Percentiles rank a stretch among this genome's conserved stretches.
phyloP scores from a whole-genome alignment of 1,140 invertebrate species.

The Babylonia areolata region DNA sequence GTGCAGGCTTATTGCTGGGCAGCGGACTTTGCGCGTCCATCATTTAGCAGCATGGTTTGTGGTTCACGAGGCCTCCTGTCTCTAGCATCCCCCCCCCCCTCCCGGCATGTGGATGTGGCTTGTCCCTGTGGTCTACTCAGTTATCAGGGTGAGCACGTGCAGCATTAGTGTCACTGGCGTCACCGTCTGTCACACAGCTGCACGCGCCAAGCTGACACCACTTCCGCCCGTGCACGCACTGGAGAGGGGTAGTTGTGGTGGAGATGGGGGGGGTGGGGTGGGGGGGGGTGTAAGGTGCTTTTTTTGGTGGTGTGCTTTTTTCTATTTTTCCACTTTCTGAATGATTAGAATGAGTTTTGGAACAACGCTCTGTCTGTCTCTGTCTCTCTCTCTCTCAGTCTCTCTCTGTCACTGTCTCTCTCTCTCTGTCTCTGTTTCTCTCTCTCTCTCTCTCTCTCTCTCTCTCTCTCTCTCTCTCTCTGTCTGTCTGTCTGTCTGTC shows the following conservation, averaged over 20 bases:
- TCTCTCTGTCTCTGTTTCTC: neutral
- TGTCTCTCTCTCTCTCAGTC: neutral
- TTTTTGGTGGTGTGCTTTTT: neutral
- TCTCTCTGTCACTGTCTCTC: neutral
- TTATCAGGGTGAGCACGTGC: neutral
- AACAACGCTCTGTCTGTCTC: conserved; percentile 8
- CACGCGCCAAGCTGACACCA: neutral
- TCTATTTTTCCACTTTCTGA: no score
- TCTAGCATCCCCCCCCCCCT: no score
- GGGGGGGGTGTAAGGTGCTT: neutral
- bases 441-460: neutral
- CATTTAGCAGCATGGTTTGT: no score
- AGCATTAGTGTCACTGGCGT: conserved; percentile 7
- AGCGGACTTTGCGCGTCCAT: no score
- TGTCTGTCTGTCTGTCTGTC: neutral
- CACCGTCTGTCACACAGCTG: conserved; percentile 1
- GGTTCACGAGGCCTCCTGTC: no score
- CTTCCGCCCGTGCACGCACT: neutral
- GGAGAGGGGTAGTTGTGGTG: neutral
- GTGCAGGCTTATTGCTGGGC: no score
- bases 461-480: neutral
- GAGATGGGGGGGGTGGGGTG: neutral
- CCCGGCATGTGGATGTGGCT: no score
- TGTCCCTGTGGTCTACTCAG: no score
- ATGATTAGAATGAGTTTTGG: no score